Evolutionary conservation across 1,140 invertebrate genomes (phyloP), one percentile per base, ranked within the genome.

Genomic region (Idris sp.): DNA sequence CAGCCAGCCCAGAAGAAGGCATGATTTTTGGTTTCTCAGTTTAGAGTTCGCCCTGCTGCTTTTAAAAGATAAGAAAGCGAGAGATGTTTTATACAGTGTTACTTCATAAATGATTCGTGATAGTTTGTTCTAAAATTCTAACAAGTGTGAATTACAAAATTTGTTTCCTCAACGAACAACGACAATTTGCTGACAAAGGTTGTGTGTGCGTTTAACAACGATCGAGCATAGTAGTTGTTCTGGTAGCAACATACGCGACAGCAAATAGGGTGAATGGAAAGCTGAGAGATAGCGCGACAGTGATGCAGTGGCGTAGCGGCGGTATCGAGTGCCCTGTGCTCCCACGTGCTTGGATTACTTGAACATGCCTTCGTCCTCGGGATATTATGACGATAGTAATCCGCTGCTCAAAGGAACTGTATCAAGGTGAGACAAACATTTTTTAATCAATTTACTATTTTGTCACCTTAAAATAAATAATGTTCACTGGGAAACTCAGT

Each of bases 381-480:
- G 87, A 71, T 89, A 88, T 82, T 88, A 88, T 83, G 86, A 89
- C 80, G 84, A 87, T 73, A 87, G 87, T 54, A 89, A 89, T 83
- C 88, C 87, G 65, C 80, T 89, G 54, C 87, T 89, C 80, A 88
- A 89, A 81, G 88, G 88, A 73, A 88, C 86, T 16, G 79, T 89
- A 79, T 87, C 88, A 58, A 89, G 88, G 88, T 89, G 59, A 83
- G n/a, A n/a, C n/a, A n/a, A n/a, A n/a, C n/a, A n/a, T n/a, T n/a
- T n/a, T n/a, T n/a, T n/a, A n/a, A n/a, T n/a, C n/a, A n/a, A n/a
- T n/a, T n/a, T n/a, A n/a, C n/a, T n/a, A n/a, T n/a, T n/a, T n/a
- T n/a, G n/a, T n/a, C n/a, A n/a, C n/a, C n/a, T n/a, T n/a, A n/a
- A n/a, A n/a, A n/a, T n/a, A n/a, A n/a, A n/a, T n/a, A n/a, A n/a